Conservation (phyloP, 1,140 invertebrate species). For the Diachasmimorpha longicaudata region DNA sequence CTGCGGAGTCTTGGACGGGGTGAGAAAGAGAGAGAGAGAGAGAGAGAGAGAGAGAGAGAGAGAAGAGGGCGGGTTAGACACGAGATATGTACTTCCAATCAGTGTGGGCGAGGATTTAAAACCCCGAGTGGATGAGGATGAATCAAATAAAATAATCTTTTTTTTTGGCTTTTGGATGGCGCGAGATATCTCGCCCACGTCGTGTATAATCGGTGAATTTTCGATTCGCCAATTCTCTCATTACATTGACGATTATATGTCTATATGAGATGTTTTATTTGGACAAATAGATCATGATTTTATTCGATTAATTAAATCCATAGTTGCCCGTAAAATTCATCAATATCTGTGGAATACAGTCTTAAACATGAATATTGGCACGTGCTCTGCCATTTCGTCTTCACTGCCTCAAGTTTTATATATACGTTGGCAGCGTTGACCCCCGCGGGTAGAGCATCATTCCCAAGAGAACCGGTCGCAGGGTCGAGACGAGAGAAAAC, state of each 20-base stretch:
- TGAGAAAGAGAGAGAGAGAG: too few species aligned
- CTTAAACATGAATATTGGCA: not conserved
- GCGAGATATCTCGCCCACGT: conserved; percentile 18
- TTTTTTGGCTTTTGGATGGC: not conserved
- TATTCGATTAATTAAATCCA: too few species aligned
- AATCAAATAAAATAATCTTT: not conserved
- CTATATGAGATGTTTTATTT: not conserved
- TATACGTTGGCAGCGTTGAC: not conserved
- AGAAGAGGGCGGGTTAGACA: not conserved
- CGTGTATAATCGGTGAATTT: conserved; percentile 11
- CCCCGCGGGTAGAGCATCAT: not conserved
- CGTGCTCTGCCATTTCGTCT: conserved; percentile 7
- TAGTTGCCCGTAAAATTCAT: too few species aligned
- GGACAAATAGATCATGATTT: too few species aligned
- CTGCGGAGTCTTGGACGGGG: not conserved
- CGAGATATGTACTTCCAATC: conserved; percentile 44
- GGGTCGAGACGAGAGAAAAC: conserved; percentile 21
- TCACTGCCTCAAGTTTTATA: not conserved
- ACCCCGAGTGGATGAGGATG: not conserved
- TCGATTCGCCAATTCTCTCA: conserved; percentile 24
- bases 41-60: too few species aligned
- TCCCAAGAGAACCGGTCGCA: conserved; percentile 17
- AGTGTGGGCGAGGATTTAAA: conserved; percentile 41
- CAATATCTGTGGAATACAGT: not conserved
- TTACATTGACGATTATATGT: conserved; percentile 15